Evolutionary conservation across 37 sponge, comb jelly and placozoan species (phyloP).

Genomic region (Bolinopsis microptera): DNA sequence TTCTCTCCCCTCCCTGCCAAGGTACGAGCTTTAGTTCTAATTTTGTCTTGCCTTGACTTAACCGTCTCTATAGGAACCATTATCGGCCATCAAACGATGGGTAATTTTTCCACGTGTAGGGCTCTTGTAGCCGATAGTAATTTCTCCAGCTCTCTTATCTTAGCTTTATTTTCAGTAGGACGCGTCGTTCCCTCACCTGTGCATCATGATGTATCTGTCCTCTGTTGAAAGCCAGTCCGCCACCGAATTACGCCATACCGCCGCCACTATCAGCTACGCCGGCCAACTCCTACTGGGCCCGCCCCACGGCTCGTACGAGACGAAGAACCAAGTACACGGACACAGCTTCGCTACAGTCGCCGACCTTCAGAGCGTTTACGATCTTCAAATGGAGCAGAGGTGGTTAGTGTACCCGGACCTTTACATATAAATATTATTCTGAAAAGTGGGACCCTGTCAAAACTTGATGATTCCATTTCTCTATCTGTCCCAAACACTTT

Average conservation of each 20-base stretch:
- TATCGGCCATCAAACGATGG: slow-evolving; percentile 33
- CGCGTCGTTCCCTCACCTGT: background rate
- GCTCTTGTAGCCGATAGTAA: background rate
- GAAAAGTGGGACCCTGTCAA: no score
- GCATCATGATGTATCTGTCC: slow-evolving; percentile 48
- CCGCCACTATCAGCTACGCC: slow-evolving; percentile 63
- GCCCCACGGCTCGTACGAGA: background rate
- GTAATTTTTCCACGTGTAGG: slow-evolving; percentile 58
- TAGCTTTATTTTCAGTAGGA: background rate
- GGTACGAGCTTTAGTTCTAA: slow-evolving; percentile 45
- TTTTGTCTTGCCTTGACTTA: slow-evolving; percentile 26
- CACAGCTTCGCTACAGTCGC: background rate
- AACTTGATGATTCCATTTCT: no score
- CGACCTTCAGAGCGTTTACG: slow-evolving; percentile 54
- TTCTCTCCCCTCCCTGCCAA: background rate
- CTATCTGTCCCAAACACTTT: no score
- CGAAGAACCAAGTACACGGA: background rate
- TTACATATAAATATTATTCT: no score
- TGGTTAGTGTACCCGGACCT: no score
- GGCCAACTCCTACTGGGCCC: slow-evolving; percentile 32
- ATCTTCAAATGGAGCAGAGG: slow-evolving; percentile 50
- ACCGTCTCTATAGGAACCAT: slow-evolving; percentile 1
- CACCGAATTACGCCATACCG: slow-evolving; percentile 35
- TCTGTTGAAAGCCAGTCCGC: background rate
- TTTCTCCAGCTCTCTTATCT: background rate